These are phyloP conservation scores for Eupithecia subfuscata DNA, from an alignment of 2,888 invertebrate genomes.

Conservation along the genomic window DNA sequence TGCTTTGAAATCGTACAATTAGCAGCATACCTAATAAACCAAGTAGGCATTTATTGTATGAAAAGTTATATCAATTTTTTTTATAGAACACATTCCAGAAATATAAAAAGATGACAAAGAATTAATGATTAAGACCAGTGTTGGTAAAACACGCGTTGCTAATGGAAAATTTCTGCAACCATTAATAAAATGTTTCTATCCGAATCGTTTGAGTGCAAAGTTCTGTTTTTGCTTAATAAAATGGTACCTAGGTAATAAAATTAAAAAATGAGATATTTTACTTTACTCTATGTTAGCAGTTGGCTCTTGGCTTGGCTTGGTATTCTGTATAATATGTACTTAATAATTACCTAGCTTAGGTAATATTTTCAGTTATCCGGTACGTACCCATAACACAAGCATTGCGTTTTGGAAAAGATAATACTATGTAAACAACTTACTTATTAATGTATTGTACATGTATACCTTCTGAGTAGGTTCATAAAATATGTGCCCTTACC, in stretches of 20 bases:
- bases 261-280: background rate
- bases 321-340: background rate
- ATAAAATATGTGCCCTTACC: too few relatives aligned
- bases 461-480: too few relatives aligned
- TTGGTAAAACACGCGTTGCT: background rate
- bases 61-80: too few relatives aligned
- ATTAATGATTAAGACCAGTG: background rate
- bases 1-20: background rate
- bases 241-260: background rate
- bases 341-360: too few relatives aligned
- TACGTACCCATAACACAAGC: too few relatives aligned
- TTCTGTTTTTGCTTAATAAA: background rate
- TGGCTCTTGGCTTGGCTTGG: background rate
- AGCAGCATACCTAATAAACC: too few relatives aligned
- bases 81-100: background rate
- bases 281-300: background rate
- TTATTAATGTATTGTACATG: too few relatives aligned
- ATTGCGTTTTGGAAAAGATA: background rate
- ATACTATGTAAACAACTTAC: too few relatives aligned
- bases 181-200: background rate
- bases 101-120: background rate
- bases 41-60: too few relatives aligned
- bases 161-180: background rate
- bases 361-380: too few relatives aligned
- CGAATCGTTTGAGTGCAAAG: background rate